A percentile compares a stretch with the other conserved stretches of the same genome.
These are phyloP conservation scores for Macaria notata DNA, from an alignment of 2,888 invertebrate species.

Conservation along the genomic window DNA sequence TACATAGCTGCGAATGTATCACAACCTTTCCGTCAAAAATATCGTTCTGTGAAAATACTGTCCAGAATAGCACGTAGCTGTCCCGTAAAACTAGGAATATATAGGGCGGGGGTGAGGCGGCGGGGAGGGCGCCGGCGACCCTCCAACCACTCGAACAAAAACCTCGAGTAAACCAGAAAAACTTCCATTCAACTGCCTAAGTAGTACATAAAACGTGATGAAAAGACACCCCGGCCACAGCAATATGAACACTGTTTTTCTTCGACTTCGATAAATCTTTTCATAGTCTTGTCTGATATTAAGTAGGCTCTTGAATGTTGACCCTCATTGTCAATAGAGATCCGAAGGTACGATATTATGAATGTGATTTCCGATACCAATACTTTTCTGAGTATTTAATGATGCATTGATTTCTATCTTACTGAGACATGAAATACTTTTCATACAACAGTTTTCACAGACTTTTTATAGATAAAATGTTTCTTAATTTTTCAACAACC, in stretches of 20 bases:
- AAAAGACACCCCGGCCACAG: constrained; percentile 49
- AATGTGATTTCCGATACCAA: constrained; percentile 19
- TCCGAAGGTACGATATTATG: constrained; percentile 22
- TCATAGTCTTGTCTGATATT: constrained; percentile 29
- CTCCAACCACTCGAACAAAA: constrained; percentile 44
- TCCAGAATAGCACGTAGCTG: constrained; percentile 12
- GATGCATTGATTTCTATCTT: constrained; percentile 9
- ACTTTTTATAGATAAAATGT: no score
- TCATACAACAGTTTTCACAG: no score
- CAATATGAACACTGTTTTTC: constrained; percentile 48
- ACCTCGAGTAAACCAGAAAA: constrained; percentile 55
- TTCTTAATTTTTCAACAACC: no score
- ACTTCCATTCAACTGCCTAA: constrained; percentile 54
- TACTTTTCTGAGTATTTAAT: constrained; percentile 19
- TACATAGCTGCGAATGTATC: not conserved
- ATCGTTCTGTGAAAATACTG: constrained; percentile 12
- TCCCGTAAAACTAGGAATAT: constrained; percentile 20
- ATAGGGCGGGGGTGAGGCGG: constrained; percentile 13
- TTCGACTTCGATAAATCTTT: constrained; percentile 39
- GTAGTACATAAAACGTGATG: constrained; percentile 57
- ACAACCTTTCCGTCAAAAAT: constrained; percentile 5
- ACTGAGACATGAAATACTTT: no score
- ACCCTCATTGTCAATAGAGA: constrained; percentile 28
- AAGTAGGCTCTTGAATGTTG: constrained; percentile 27
- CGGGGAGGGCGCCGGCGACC: constrained; percentile 31